Conservation (phyloP, 2,113 vertebrate species). For the Aviceda subcristata region DNA sequence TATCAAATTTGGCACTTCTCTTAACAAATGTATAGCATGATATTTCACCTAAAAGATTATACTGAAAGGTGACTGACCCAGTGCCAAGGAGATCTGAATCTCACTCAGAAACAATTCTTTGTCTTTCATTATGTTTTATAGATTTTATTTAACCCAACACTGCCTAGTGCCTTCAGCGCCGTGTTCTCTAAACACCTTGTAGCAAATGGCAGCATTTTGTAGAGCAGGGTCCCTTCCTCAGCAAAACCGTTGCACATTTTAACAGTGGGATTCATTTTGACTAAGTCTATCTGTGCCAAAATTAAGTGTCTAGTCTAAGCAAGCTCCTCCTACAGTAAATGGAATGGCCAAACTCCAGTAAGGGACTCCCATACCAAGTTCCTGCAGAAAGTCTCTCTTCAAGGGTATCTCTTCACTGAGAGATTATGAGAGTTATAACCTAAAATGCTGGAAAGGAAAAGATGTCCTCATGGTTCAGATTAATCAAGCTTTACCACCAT, state of each 20-base stretch:
- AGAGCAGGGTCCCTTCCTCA: not conserved
- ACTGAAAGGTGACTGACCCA: not conserved
- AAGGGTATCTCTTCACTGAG: not conserved
- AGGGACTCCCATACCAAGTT: not conserved
- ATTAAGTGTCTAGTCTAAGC: not conserved
- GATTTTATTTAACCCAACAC: not conserved
- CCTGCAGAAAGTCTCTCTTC: not conserved
- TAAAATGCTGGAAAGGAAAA: not conserved
- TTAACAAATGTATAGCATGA: not conserved
- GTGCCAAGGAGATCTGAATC: not conserved
- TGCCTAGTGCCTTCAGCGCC: not conserved
- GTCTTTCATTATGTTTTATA: not conserved
- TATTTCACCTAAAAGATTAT: not conserved
- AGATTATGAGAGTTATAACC: not conserved
- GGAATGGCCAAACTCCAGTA: not conserved
- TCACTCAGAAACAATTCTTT: not conserved
- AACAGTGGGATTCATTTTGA: not conserved
- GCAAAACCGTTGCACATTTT: not conserved
- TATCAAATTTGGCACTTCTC: slow-evolving; percentile 2
- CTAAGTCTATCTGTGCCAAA: not conserved
- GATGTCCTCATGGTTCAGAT: not conserved
- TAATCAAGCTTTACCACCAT: not conserved
- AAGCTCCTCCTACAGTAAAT: not conserved
- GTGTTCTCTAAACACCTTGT: not conserved
- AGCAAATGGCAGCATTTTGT: not conserved